Evolutionary conservation across 2,797 vertebrate species (phyloP).

Genomic region (Kryptopterus vitreolus): DNA sequence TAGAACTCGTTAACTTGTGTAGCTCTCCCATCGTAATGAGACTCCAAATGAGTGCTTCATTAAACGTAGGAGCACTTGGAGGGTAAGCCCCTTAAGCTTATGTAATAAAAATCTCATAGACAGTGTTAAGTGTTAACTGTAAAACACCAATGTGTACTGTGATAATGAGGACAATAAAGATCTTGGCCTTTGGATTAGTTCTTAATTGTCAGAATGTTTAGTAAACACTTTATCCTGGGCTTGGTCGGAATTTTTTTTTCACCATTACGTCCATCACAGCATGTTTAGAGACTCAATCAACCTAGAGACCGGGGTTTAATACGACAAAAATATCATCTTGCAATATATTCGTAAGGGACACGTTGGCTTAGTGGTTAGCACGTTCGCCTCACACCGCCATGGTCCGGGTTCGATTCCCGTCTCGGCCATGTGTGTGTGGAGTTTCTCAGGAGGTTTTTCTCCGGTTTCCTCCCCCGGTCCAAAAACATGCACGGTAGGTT

Average conservation of each 20-base stretch:
- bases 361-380: too few relatives aligned
- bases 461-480: too few relatives aligned
- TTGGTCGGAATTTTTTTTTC: too few relatives aligned
- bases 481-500: too few relatives aligned
- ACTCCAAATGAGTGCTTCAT: slow-evolving; percentile 24
- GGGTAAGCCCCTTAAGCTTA: slow-evolving; percentile 14
- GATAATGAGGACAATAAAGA: neutral
- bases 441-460: too few relatives aligned
- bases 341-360: neutral
- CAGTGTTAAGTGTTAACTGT: slow-evolving; percentile 24
- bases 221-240: neutral
- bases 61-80: slow-evolving; percentile 23
- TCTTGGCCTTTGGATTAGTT: slow-evolving; percentile 7
- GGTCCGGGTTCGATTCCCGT: too few relatives aligned
- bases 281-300: neutral
- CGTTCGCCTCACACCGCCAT: too few relatives aligned
- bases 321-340: neutral
- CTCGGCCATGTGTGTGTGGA: too few relatives aligned
- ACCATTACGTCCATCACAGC: too few relatives aligned
- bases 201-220: neutral
- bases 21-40: slow-evolving; percentile 2
- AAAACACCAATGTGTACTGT: neutral
- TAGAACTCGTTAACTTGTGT: neutral
- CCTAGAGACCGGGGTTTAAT: neutral
- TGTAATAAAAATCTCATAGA: slow-evolving; percentile 23